phyloP scores from a whole-genome alignment of 1,140 invertebrate genomes.

The Musca vetustissima region DNA sequence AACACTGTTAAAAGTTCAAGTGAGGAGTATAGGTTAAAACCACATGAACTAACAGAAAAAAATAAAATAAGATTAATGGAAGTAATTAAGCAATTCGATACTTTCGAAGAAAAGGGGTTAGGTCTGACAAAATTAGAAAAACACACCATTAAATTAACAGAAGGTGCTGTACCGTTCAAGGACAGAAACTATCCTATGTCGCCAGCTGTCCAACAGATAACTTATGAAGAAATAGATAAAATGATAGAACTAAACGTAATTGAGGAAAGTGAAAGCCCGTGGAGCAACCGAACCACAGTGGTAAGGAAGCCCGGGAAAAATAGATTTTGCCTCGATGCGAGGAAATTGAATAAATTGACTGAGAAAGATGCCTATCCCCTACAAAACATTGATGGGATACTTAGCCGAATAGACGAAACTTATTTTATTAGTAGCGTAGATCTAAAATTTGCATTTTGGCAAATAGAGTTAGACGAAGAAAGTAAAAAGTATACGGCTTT shows the following conservation, averaged over 20 bases:
- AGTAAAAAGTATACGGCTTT: background rate
- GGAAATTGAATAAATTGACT: background rate
- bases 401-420: background rate
- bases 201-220: background rate
- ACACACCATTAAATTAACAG: too few species aligned
- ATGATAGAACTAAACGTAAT: background rate
- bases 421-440: background rate
- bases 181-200: background rate
- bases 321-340: background rate
- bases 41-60: too few species aligned
- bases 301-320: background rate
- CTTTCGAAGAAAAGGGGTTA: too few species aligned
- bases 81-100: too few species aligned
- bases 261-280: background rate
- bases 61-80: too few species aligned
- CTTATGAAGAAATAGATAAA: background rate
- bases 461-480: background rate
- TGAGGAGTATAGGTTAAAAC: too few species aligned
- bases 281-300: background rate
- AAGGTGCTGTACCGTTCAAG: too few species aligned
- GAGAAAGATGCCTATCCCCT: background rate
- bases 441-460: background rate
- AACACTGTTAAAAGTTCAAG: too few species aligned
- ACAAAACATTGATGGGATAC: background rate
- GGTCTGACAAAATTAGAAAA: too few species aligned